phyloP scores from a whole-genome alignment of 2,797 vertebrate genomes.

The Odontamblyopus rebecca region DNA sequence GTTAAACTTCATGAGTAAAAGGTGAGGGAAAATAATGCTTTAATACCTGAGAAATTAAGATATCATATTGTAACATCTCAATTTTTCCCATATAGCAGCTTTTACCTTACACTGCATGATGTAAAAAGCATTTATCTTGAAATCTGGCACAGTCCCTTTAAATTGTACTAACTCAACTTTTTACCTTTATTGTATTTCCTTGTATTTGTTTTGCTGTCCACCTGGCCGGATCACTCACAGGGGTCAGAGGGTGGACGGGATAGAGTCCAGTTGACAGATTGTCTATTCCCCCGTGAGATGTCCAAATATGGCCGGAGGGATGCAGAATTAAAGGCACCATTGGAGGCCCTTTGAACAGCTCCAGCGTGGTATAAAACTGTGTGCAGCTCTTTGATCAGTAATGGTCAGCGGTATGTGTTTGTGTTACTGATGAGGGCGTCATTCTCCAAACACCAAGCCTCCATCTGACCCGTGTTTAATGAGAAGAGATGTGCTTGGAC shows the following conservation, averaged over 20 bases:
- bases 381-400: slow-evolving; percentile 72
- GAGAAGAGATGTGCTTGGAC: slow-evolving; percentile 46
- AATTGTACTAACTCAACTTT: background rate
- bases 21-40: too few relatives aligned
- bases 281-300: slow-evolving; percentile 66
- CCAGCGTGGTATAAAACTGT: slow-evolving; percentile 66
- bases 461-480: slow-evolving; percentile 53
- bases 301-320: slow-evolving; percentile 58
- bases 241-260: slow-evolving; percentile 59
- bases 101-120: too few relatives aligned
- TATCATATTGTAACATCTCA: too few relatives aligned
- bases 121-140: too few relatives aligned
- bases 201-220: slow-evolving; percentile 45
- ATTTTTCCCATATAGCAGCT: too few relatives aligned
- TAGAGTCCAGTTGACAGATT: slow-evolving; percentile 53
- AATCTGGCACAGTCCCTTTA: background rate
- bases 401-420: slow-evolving; percentile 62
- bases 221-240: slow-evolving; percentile 44
- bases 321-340: slow-evolving; percentile 56
- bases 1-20: too few relatives aligned
- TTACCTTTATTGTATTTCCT: slow-evolving; percentile 31
- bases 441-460: slow-evolving; percentile 12
- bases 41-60: too few relatives aligned
- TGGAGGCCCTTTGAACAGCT: slow-evolving; percentile 70
- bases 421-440: slow-evolving; percentile 37